phyloP scores from a whole-genome alignment of 2,113 vertebrate species.

The Polypterus bichir region DNA sequence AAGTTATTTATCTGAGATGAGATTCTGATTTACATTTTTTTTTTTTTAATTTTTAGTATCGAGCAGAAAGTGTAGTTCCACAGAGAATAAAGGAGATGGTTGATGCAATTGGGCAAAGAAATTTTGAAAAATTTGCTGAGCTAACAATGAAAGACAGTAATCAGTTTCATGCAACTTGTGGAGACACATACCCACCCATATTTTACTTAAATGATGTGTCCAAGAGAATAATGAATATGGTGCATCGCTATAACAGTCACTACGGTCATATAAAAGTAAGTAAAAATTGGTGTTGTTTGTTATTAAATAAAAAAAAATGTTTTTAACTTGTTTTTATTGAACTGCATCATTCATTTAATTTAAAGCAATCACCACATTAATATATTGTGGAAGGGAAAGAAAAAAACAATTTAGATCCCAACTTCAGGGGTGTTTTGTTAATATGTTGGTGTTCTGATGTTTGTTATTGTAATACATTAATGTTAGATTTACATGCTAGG shows the following conservation, averaged over 20 bases:
- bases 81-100: conserved; percentile 66
- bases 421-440: too few species aligned
- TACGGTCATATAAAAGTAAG: conserved; percentile 61
- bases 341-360: too few species aligned
- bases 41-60: conserved; percentile 50
- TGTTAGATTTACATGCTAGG: too few species aligned
- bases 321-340: too few species aligned
- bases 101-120: conserved; percentile 44
- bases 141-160: conserved; percentile 94
- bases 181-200: conserved; percentile 90
- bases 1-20: background rate
- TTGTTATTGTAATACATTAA: too few species aligned
- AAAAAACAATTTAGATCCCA: too few species aligned
- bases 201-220: conserved; percentile 81
- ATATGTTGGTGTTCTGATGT: too few species aligned
- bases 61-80: conserved; percentile 66
- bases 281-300: accelerated
- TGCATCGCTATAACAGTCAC: conserved; percentile 71
- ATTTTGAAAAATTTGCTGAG: conserved; percentile 72
- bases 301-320: too few species aligned
- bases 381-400: too few species aligned
- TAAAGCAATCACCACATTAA: too few species aligned
- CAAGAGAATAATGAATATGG: conserved; percentile 59
- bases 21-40: background rate
- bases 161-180: conserved; percentile 90